Evolutionary conservation across 2,888 invertebrate species (phyloP), one percentile per base, ranked within the genome.

Genomic region (Emmelina monodactyla): DNA sequence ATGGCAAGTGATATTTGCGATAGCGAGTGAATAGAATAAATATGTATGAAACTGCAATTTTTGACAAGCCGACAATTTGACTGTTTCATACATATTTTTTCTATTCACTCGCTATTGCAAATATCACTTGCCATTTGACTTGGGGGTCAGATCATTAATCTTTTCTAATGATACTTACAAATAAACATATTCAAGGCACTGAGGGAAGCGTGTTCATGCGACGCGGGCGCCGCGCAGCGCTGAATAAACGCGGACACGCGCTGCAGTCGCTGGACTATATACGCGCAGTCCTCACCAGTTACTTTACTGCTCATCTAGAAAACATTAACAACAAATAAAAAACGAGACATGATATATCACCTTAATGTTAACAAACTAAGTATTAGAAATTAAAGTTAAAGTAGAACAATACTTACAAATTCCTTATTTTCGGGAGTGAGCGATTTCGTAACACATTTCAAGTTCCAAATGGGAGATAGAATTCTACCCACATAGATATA

Each of bases 401-500:
- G n/a, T n/a, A 13, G 28, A 28, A 35, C 12, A 16, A 32, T 44
- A 82, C 85, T 81, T 65, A 86, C 86, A 59, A 83, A 82, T 47
- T 83, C 75, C 42, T 82, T 83, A 38, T 80, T 80, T 38, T 80
- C 79, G 11, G 80, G 76, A 1, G 81, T 66, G 32, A 53, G 51
- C 14, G 75, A 83, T 38, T 81, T 84, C 30, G 87, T 83, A 13
- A 91, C 86, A 51, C 91, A 91, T 60, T 86, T 85, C 44, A 87
- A 72, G 49, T 86, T 88, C 98, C 98, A 98, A 42, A 98, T 83
- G 0, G 94, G 91, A 16, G 93, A 82, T 12, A 99, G 72, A 47
- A 98, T 89, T 47, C 97, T 84, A 14, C 92, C 88, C 10, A 97
- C 86, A 58, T 94, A 95, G 28, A 96, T 83, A 69, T 96, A 98